Base-by-base conservation (phyloP, 2,113 vertebrate genomes). In the Rhizomys pruinosus region DNA sequence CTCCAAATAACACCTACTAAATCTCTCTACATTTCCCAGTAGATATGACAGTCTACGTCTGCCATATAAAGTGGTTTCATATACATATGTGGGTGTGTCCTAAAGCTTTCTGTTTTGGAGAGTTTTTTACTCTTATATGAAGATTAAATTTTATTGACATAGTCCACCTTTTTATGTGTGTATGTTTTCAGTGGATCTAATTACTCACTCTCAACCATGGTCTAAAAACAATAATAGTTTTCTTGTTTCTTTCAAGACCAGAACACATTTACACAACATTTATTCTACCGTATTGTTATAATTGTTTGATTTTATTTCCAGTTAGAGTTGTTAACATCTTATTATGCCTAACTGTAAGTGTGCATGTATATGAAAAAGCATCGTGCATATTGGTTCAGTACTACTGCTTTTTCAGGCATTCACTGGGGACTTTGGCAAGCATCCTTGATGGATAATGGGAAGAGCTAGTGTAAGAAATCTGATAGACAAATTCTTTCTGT, bases 11-110 rank as follows among this genome's bases (percentile, higher is more conserved):
- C 37, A 29, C 25, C 13, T 42, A 61, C 23, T 15, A 19, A 34
- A n/a, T 25, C 22, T 27, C 27, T 81, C 25, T 11, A 23, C 44
- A 22, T 39, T 39, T 20, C 59, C 9, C 10, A 19, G 27, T 0
- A 57, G 44, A 63, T 23, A 3, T 52, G 15, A 1, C 27, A 79
- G 84, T 23, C 15, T 55, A 20, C 1, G 5, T 17, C 7, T 27
- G 22, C 25, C 32, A 6, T 15, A 29, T 44, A 2, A 2, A 25
- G 9, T 37, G 20, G 5, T 23, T 16, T 19, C 34, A 0, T 7
- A 7, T 7, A 20, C 2, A 5, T 2, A 7, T 23, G 5, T 27
- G 52, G 12, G 15, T 73, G 32, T 55, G 32, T 64, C 42, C 59
- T 47, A 52, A 57, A 76, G 59, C 10, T 61, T 77, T 79, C 1